These are phyloP conservation scores for Drosophila dunni DNA, from an alignment of 1,140 invertebrate genomes.

Conservation along the genomic window DNA sequence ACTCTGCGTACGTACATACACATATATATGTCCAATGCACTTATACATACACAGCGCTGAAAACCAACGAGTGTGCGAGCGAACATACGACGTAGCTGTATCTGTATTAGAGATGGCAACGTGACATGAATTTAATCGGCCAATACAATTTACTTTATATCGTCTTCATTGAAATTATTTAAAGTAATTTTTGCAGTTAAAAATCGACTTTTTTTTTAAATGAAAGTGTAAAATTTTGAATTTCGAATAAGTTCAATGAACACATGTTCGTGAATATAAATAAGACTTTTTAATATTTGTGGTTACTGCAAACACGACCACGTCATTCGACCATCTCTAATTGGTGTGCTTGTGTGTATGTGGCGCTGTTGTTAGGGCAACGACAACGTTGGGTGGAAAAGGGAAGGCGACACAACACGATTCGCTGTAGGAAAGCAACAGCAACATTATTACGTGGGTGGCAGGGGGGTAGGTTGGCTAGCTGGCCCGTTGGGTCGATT, in stretches of 20 bases:
- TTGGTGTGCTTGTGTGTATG: constrained; percentile 60
- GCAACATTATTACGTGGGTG: constrained; percentile 63
- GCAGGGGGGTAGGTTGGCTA: constrained; percentile 31
- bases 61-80: constrained; percentile 75
- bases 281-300: constrained; percentile 1
- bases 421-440: constrained; percentile 79
- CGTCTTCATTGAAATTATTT: not conserved
- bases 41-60: constrained; percentile 55
- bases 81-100: constrained; percentile 60
- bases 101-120: constrained; percentile 50
- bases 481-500: constrained; percentile 52
- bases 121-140: constrained; percentile 26
- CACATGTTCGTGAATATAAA: not conserved
- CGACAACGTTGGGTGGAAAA: constrained; percentile 30
- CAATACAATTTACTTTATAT: not conserved
- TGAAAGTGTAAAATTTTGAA: not conserved
- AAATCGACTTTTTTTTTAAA: not conserved
- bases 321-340: constrained; percentile 38
- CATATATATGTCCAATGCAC: constrained; percentile 50
- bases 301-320: constrained; percentile 21
- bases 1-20: constrained; percentile 40
- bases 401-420: constrained; percentile 64
- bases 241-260: not conserved
- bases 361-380: constrained; percentile 61
- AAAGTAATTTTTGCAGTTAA: not conserved